Evolutionary conservation across 2,113 vertebrate species (phyloP).

Genomic region (Pelvicachromis taeniatus): DNA sequence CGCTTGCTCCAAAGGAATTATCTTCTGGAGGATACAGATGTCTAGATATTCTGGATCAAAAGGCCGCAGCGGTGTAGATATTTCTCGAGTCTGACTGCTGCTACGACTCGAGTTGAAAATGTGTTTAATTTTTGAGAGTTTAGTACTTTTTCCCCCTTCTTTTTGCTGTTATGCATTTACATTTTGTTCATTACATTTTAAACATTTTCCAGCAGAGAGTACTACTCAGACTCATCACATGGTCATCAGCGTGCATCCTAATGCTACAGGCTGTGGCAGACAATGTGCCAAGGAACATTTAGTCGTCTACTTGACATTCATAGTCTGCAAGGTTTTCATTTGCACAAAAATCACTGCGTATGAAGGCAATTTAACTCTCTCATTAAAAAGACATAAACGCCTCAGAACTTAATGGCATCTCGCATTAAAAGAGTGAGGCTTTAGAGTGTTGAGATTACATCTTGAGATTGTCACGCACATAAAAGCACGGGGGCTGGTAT

Average conservation of each 20-base stretch:
- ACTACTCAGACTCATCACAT: slow-evolving; percentile 1
- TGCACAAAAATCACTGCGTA: slow-evolving; percentile 64
- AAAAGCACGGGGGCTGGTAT: slow-evolving; percentile 20
- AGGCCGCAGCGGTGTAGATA: background rate
- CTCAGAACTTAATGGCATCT: slow-evolving; percentile 66
- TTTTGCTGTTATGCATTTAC: background rate
- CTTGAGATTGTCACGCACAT: slow-evolving; percentile 43
- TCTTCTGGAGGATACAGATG: background rate
- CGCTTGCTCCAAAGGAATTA: slow-evolving; percentile 1
- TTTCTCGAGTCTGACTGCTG: background rate
- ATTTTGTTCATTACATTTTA: slow-evolving; percentile 35
- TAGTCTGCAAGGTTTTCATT: slow-evolving; percentile 59
- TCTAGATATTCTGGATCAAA: slow-evolving; percentile 21
- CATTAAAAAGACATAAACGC: slow-evolving; percentile 77
- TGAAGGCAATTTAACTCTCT: slow-evolving; percentile 71
- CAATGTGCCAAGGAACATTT: slow-evolving; percentile 55
- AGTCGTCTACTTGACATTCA: slow-evolving; percentile 64
- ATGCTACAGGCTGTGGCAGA: slow-evolving; percentile 25
- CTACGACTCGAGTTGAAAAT: background rate
- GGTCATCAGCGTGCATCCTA: slow-evolving; percentile 33
- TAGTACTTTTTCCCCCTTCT: background rate
- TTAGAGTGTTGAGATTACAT: slow-evolving; percentile 62
- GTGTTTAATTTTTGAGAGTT: background rate
- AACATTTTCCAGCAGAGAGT: slow-evolving; percentile 20
- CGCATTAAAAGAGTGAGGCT: slow-evolving; percentile 48